These are phyloP conservation scores for Cercopithecus hamlyni DNA, from an alignment of 2,797 vertebrate species.

Conservation along the genomic window DNA sequence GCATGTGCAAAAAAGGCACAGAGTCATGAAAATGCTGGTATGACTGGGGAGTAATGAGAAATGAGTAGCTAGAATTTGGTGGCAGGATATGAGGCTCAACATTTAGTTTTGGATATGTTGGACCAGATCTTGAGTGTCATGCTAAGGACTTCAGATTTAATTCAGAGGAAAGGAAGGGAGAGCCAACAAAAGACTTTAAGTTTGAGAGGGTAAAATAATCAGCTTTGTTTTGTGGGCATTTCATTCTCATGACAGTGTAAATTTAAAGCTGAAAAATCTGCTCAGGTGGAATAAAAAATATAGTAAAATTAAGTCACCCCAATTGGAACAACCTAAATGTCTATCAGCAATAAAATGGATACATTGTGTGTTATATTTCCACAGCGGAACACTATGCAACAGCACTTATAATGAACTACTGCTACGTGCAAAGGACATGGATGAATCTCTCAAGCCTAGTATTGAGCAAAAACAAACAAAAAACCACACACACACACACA, in stretches of 20 bases:
- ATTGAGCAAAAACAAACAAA: not conserved
- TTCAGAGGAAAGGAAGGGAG: not conserved
- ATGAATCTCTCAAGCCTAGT: not conserved
- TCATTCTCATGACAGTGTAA: not conserved
- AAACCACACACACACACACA: too few species aligned
- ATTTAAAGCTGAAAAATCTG: not conserved
- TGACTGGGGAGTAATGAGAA: not conserved
- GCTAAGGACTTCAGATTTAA: conserved; percentile 8
- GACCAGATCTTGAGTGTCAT: not conserved
- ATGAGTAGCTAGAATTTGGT: not conserved
- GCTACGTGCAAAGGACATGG: not conserved
- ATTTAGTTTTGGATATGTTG: not conserved
- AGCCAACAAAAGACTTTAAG: not conserved
- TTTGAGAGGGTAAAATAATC: not conserved
- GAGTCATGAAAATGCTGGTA: not conserved
- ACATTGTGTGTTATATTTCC: not conserved
- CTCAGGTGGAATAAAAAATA: not conserved
- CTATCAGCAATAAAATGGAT: not conserved
- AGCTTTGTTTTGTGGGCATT: not conserved
- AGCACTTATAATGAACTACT: not conserved
- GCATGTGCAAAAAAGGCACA: not conserved
- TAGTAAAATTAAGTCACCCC: not conserved
- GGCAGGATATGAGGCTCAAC: not conserved
- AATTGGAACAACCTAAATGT: not conserved
- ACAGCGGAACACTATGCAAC: not conserved